Conservation (phyloP, 2,888 invertebrate genomes). For the Scrobipalpa atriplicella region DNA sequence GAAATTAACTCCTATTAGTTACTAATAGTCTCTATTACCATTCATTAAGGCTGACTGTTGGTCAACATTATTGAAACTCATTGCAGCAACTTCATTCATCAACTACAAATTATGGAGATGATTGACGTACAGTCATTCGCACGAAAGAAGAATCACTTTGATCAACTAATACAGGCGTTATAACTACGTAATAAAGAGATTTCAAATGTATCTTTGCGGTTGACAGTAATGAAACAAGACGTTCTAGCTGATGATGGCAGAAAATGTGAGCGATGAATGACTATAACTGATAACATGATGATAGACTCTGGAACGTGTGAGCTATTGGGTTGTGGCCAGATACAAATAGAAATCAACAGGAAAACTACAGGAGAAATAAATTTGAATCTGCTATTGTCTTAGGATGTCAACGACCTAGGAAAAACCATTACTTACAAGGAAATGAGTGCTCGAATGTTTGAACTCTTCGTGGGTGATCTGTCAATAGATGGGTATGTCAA, state of each 20-base stretch:
- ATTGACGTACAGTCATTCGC: no score
- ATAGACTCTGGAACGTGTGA: neutral
- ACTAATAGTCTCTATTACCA: no score
- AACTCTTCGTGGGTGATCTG: neutral
- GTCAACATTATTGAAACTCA: neutral
- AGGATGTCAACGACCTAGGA: neutral
- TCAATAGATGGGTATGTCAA: neutral
- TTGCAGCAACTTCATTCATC: neutral
- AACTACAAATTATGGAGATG: no score
- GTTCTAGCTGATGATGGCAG: no score
- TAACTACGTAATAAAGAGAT: no score
- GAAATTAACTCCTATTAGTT: no score
- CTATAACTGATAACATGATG: constrained; percentile 4
- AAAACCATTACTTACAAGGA: neutral
- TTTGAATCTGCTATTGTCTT: neutral
- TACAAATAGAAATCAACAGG: neutral
- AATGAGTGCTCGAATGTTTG: neutral
- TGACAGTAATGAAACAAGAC: no score
- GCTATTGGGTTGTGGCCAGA: neutral
- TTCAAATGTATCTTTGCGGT: no score
- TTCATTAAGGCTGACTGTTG: neutral
- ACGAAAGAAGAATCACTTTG: no score
- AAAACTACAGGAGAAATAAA: neutral
- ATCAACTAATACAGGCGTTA: no score
- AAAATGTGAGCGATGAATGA: neutral